Percentiles rank a stretch among this genome's conserved stretches.
These are phyloP conservation scores for Notiomystis cincta DNA, from an alignment of 2,113 vertebrate genomes.

Conservation along the genomic window DNA sequence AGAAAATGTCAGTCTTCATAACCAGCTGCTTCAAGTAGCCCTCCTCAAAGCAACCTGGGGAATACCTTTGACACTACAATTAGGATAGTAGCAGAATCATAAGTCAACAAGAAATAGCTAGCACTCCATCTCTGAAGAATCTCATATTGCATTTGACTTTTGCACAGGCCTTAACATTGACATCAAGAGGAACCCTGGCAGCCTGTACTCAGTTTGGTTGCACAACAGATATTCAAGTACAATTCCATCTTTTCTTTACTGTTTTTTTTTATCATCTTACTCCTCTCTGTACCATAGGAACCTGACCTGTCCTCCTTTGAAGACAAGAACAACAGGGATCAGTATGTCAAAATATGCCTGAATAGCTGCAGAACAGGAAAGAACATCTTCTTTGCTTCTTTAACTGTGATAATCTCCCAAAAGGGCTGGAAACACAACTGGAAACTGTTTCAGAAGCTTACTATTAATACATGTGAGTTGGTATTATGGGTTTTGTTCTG, in stretches of 20 bases:
- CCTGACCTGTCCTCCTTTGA: not conserved
- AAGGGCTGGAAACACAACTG: not conserved
- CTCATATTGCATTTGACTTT: not conserved
- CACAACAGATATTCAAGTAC: not conserved
- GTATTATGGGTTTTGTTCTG: not conserved
- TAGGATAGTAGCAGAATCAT: not conserved
- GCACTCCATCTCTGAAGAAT: not conserved
- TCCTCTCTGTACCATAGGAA: not conserved
- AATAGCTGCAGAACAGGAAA: not conserved
- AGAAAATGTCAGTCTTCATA: not conserved
- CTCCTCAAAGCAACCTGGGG: not conserved
- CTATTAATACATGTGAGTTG: not conserved
- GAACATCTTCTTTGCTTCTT: not conserved
- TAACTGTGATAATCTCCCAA: not conserved
- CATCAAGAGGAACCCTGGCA: not conserved
- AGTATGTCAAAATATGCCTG: not conserved
- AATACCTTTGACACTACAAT: not conserved
- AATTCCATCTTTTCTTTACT: not conserved
- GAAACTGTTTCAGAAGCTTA: not conserved
- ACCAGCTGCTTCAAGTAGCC: not conserved
- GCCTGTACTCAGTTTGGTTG: not conserved
- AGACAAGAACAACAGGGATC: not conserved
- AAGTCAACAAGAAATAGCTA: not conserved
- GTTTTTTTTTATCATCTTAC: not conserved
- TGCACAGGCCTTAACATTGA: not conserved